Evolutionary conservation across 2,797 vertebrate genomes (phyloP).

Genomic region (Apodemus agrarius): DNA sequence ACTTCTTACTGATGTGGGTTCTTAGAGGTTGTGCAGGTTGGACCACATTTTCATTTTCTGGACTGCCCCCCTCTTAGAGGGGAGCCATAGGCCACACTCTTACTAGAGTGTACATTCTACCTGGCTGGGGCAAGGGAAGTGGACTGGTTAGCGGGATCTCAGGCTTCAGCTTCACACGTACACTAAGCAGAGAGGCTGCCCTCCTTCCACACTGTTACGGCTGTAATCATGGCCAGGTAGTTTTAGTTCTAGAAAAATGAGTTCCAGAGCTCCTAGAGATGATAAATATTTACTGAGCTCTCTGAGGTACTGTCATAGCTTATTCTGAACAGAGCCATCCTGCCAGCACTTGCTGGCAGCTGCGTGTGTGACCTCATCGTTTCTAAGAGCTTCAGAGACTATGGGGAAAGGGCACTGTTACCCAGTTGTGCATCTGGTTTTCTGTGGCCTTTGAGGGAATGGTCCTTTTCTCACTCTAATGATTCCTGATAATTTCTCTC

Average conservation of each 20-base stretch:
- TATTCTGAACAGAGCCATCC: not conserved
- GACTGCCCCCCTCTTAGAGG: not conserved
- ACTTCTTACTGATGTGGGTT: not conserved
- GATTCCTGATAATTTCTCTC: not conserved
- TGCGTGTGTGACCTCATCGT: not conserved
- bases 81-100: not conserved
- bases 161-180: not conserved
- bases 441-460: not conserved
- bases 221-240: slow-evolving; percentile 36
- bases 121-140: not conserved
- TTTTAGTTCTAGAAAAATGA: slow-evolving; percentile 49
- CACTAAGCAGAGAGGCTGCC: not conserved
- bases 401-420: not conserved
- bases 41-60: slow-evolving; percentile 16
- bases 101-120: not conserved
- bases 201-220: not conserved
- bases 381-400: slow-evolving; percentile 2
- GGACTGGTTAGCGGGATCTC: not conserved
- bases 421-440: not conserved
- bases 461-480: not conserved
- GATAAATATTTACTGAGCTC: slow-evolving; percentile 66
- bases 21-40: slow-evolving; percentile 3
- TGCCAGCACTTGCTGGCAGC: slow-evolving; percentile 21
- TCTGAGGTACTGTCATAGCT: slow-evolving; percentile 42
- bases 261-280: slow-evolving; percentile 57